phyloP scores from a whole-genome alignment of 2,797 vertebrate genomes.

The Acrossocheilus wenchowensis region DNA sequence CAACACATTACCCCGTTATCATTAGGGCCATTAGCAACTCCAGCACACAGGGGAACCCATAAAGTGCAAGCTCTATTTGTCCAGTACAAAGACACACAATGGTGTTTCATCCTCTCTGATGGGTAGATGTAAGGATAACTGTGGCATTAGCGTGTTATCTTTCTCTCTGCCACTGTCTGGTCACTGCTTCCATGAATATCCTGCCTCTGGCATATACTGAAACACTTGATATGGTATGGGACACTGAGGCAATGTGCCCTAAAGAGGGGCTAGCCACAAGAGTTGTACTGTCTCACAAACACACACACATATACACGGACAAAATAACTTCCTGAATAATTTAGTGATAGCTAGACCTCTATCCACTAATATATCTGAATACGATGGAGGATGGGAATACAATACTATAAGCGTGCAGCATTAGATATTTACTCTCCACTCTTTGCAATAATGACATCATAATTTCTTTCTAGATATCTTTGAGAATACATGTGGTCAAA shows the following conservation, averaged over 20 bases:
- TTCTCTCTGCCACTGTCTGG: conserved; percentile 56
- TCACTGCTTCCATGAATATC: conserved; percentile 61
- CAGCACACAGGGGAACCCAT: conserved; percentile 48
- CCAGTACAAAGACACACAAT: conserved; percentile 35
- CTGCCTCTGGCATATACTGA: conserved; percentile 58
- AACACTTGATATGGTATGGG: conserved; percentile 65
- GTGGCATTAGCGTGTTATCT: conserved; percentile 47
- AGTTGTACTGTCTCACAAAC: conserved; percentile 22
- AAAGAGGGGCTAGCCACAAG: conserved; percentile 1
- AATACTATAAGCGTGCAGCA: conserved; percentile 69
- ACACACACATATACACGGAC: conserved; percentile 47
- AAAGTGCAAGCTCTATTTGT: conserved; percentile 32
- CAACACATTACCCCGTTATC: conserved; percentile 49
- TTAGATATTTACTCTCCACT: conserved; percentile 67
- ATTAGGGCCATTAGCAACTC: conserved; percentile 56
- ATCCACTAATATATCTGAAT: conserved; percentile 75
- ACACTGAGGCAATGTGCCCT: conserved; percentile 41
- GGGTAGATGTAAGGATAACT: conserved; percentile 21
- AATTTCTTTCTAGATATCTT: background rate
- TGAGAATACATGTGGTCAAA: background rate
- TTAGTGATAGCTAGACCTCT: conserved; percentile 71
- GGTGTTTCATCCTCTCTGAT: background rate
- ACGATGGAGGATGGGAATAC: conserved; percentile 64
- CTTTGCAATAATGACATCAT: conserved; percentile 19
- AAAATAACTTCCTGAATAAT: conserved; percentile 80